A percentile compares a stretch with the other conserved stretches of the same genome.
phyloP scores from a whole-genome alignment of 2,797 vertebrate species.

The Eutrigla gurnardus region DNA sequence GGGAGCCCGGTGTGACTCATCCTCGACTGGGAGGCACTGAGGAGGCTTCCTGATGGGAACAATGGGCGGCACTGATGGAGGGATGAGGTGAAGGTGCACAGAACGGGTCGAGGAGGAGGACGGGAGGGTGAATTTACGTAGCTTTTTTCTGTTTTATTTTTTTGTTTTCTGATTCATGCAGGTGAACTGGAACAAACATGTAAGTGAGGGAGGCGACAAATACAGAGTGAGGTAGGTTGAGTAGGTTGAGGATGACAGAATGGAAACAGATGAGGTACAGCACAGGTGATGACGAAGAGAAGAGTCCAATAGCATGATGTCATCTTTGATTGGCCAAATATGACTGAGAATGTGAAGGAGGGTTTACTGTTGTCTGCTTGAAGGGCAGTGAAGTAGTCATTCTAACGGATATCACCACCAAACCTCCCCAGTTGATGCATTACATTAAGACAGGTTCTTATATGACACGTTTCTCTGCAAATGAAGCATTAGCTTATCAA shows the following conservation, averaged over 20 bases:
- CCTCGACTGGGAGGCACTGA: slow-evolving; percentile 43
- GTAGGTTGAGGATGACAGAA: slow-evolving; percentile 12
- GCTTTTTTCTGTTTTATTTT: slow-evolving; percentile 1
- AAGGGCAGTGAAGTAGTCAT: no score
- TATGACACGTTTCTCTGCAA: no score
- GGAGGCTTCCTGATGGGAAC: slow-evolving; percentile 44
- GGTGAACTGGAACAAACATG: slow-evolving; percentile 55
- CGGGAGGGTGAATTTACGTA: neutral
- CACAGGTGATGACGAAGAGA: slow-evolving; percentile 5
- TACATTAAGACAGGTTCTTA: no score
- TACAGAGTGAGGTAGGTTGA: no score
- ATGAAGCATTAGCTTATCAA: no score
- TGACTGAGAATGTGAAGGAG: neutral
- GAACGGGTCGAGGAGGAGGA: slow-evolving; percentile 19
- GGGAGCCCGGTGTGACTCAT: slow-evolving; percentile 65
- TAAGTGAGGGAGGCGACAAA: slow-evolving; percentile 51
- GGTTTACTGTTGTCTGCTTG: neutral
- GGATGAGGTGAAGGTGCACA: slow-evolving; percentile 49
- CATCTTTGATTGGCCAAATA: neutral
- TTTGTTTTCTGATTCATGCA: slow-evolving; percentile 34
- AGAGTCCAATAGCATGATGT: slow-evolving; percentile 13
- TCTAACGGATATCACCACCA: no score
- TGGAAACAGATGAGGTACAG: slow-evolving; percentile 21
- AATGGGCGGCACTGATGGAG: slow-evolving; percentile 50
- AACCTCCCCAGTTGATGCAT: no score